These are phyloP conservation scores for Streptopelia turtur DNA, from an alignment of 2,797 vertebrate species.

Conservation along the genomic window DNA sequence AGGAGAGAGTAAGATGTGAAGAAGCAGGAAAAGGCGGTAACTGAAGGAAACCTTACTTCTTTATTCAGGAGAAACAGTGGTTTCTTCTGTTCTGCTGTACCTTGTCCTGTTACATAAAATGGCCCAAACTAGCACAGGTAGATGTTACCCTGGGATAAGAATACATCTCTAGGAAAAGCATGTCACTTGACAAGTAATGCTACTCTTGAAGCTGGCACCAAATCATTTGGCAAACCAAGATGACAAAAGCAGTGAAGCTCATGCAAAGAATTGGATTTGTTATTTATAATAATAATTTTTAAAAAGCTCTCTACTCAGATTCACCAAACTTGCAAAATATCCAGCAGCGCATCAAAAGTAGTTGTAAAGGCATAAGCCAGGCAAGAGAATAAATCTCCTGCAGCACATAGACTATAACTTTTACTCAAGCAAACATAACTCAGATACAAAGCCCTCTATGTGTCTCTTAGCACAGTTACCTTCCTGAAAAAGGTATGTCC, in stretches of 20 bases:
- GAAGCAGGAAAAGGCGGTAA: not conserved
- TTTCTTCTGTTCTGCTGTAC: not conserved
- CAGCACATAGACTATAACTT: not conserved
- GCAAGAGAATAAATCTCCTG: not conserved
- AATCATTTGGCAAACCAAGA: not conserved
- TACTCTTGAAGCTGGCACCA: not conserved
- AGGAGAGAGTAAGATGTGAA: not conserved
- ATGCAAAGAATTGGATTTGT: not conserved
- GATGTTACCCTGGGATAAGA: not conserved
- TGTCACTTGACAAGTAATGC: not conserved
- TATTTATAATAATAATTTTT: not conserved
- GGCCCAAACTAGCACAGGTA: not conserved
- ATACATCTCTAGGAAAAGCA: not conserved
- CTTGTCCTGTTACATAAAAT: not conserved
- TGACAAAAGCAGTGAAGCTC: not conserved
- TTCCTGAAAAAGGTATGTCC: not conserved
- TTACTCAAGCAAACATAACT: not conserved
- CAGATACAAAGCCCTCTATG: fast-evolving
- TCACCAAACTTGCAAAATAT: not conserved
- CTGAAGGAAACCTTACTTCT: not conserved
- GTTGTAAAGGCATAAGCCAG: not conserved
- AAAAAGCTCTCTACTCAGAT: not conserved
- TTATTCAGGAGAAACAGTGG: not conserved
- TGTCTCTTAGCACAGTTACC: not conserved
- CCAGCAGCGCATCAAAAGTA: not conserved